Evolutionary conservation across 2,113 vertebrate species (phyloP), one percentile per base, ranked within the genome.

Genomic region (Dryoscopus gambensis): DNA sequence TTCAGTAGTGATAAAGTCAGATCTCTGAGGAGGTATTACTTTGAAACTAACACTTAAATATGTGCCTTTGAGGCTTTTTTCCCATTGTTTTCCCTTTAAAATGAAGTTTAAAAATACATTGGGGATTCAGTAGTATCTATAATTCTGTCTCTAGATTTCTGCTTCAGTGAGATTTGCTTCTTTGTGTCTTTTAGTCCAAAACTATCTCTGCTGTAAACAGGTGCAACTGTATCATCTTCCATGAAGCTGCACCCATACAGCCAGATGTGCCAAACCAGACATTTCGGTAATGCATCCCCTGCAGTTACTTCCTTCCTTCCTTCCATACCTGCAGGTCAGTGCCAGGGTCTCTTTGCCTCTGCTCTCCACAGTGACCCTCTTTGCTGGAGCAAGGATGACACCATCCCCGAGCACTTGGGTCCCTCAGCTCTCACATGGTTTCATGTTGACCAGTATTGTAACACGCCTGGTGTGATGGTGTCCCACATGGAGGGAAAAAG

Each of bases 1-100:
- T 93, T 96, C 95, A 96, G 78, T 85, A 93, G 90, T 90, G 95
- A 97, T 93, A 94, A 96, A 96, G 82, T 91, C 96, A 95, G 90
- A 68, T 96, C 96, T 97, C 96, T 95, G 88, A 97, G 96, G 87
- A 97, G 89, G 87, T 81, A 95, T 97, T 97, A 97, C 96, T 89
- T 82, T 93, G 91, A 97, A 96, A 93, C 71, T 92, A 92, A 92
- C 65, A 68, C 84, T 92, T 89, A 94, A 96, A 92, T 93, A 89
- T 35, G n/a, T 92, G 96, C 63, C 94, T 93, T 79, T 89, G 87
- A 96, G 85, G 89, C 44, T 79, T 91, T 88, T 87, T 81, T 40
- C 8, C 63, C 56, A 92, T 96, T 95, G 93, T 96, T 95, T 96
- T 87, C 46, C 22, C 82, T 93, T 96, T 96, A 90, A 95, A 97